Evolutionary conservation across 92 coral and sea anemone species (phyloP), one percentile per base, ranked within the genome.

Genomic region (Bergia puertoricense): DNA sequence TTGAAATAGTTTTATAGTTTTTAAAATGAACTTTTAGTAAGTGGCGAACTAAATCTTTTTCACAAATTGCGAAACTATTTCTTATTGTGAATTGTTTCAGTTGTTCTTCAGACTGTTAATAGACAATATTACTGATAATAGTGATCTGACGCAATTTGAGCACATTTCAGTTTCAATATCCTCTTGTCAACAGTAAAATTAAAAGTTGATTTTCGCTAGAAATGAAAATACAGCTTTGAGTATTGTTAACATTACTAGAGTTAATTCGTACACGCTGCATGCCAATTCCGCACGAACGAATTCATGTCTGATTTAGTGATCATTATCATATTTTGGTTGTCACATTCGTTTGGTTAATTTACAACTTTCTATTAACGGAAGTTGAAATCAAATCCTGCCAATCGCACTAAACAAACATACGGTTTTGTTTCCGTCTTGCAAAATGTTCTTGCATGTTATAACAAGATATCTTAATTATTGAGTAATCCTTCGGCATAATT

Each of bases 61-160:
- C 23, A 62, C 30, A 16, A 62, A 62, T 62, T 62, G 68, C 23
- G 68, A 20, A 62, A 62, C 68, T 4, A 16, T 62, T 57, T 62
- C 6, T 1, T 23, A 20, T 62, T 3, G 0, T 62, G 68, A 16
- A 20, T 62, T 4, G 4, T 48, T 18, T 57, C 65, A 46, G 8
- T 8, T 48, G 67, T 4, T 62, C 1, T 51, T 8, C 57, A 51
- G 2, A 51, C 82, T 10, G 23, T 80, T 57, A 30, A 30, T 30
- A 37, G 48, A 57, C 39, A 56, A 80, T 6, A 23, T n/a, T 4
- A 30, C 30, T 30, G 30, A 30, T 30, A 30, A 30, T 30, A 80
- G 48, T 13, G 67, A 5, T 57, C 14, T 50, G 84, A 80, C 85
- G 85, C 39, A 80, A 80, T 23, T 76, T 42, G 81, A 76, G 30